Evolutionary conservation across 35 echinoderm and acorn worm genomes (phyloP).

Genomic region (Patiria miniata): DNA sequence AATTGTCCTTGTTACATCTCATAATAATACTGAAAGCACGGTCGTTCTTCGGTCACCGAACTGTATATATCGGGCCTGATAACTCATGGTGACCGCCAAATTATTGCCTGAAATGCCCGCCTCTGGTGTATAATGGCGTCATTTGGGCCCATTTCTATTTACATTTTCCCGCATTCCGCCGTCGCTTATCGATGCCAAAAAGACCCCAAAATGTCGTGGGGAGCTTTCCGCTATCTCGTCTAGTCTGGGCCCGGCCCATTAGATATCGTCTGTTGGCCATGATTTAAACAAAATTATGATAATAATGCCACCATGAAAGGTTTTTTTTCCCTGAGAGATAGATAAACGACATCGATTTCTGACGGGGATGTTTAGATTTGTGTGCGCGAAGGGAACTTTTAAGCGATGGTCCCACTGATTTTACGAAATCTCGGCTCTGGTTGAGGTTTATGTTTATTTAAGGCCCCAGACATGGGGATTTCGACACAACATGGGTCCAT

Average conservation of each 20-base stretch:
- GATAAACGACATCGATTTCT: not conserved
- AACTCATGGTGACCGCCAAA: not conserved
- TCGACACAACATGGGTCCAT: not conserved
- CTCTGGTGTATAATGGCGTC: not conserved
- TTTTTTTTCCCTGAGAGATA: too few relatives aligned
- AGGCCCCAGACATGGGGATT: not conserved
- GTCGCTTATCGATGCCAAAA: conserved; percentile 5
- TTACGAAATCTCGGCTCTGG: too few relatives aligned
- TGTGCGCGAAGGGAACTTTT: not conserved
- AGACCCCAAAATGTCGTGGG: not conserved
- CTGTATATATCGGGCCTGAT: not conserved
- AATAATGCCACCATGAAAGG: conserved; percentile 6
- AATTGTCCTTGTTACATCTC: too few relatives aligned
- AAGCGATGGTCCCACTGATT: not conserved
- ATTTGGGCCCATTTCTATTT: not conserved
- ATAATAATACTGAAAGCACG: not conserved
- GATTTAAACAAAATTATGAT: conserved; percentile 30
- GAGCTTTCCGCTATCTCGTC: not conserved
- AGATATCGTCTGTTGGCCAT: not conserved
- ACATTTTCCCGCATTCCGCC: conserved; percentile 6
- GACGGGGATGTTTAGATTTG: not conserved
- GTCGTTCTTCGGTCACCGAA: not conserved
- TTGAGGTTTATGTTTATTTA: too few relatives aligned
- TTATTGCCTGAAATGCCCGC: not conserved
- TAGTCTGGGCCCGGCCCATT: not conserved